These are phyloP conservation scores for Sebastes vulpes DNA, from an alignment of 2,797 vertebrate genomes.

Conservation along the genomic window DNA sequence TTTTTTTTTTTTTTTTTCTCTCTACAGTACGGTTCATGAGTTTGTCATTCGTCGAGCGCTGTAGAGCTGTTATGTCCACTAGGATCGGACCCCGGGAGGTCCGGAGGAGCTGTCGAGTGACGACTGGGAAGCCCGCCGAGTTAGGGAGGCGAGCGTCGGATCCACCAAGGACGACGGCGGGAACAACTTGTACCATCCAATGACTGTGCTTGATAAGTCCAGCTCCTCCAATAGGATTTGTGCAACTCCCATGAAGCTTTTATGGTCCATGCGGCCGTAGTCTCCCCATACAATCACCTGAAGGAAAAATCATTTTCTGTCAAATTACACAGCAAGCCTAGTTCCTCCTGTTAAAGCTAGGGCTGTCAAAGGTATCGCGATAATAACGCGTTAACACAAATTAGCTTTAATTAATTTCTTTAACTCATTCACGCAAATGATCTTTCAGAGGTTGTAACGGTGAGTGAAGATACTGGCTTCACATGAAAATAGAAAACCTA, in stretches of 20 bases:
- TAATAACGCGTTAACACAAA: no score
- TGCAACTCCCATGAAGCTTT: conserved; percentile 99
- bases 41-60: conserved; percentile 24
- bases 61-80: conserved; percentile 84
- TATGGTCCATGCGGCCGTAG: conserved; percentile 99
- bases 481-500: no score
- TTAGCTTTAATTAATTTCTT: no score
- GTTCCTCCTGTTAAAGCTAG: not conserved
- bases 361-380: no score
- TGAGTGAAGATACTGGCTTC: no score
- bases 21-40: conserved; percentile 49
- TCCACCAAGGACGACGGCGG: conserved; percentile 98
- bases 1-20: conserved; percentile 29
- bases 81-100: conserved; percentile 93
- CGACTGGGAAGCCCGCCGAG: conserved; percentile 96
- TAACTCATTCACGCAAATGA: no score
- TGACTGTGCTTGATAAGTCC: conserved; percentile 98
- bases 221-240: conserved; percentile 98
- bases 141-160: conserved; percentile 95
- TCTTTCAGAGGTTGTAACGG: no score
- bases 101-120: conserved; percentile 96
- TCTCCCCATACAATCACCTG: conserved; percentile 99
- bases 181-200: conserved; percentile 99
- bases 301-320: not conserved
- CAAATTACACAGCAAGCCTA: not conserved